Evolutionary conservation across 2,888 invertebrate species (phyloP).

Genomic region (Sthenelais limicola): DNA sequence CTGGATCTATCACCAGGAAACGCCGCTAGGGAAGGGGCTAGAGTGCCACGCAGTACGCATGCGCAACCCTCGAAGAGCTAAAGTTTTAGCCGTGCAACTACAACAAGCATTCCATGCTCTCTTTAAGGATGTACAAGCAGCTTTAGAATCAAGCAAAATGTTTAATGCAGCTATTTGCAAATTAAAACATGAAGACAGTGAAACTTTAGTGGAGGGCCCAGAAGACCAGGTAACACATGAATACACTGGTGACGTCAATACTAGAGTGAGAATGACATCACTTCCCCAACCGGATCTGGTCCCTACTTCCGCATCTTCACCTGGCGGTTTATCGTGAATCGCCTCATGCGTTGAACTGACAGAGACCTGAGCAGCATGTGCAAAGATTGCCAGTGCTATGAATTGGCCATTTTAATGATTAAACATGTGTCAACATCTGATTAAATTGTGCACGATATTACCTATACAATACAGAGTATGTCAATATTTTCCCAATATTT

Average conservation of each 20-base stretch:
- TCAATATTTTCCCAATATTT: too few species aligned
- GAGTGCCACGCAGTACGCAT: constrained; percentile 35
- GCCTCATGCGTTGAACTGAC: too few species aligned
- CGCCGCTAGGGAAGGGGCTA: constrained; percentile 2
- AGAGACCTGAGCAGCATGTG: too few species aligned
- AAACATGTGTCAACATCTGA: too few species aligned
- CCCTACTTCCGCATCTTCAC: too few species aligned
- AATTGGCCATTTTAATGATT: too few species aligned
- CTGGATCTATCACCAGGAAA: constrained; percentile 41
- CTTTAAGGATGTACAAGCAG: constrained; percentile 35
- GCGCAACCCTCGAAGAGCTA: constrained; percentile 1
- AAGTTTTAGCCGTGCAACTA: constrained; percentile 13
- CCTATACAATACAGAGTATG: too few species aligned
- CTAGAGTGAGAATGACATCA: constrained; percentile 9
- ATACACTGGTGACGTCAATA: constrained; percentile 5
- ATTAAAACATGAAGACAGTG: background rate
- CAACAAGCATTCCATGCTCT: constrained; percentile 27
- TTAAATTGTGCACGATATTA: too few species aligned
- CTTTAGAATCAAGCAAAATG: constrained; percentile 28
- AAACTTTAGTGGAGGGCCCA: background rate
- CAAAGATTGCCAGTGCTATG: too few species aligned
- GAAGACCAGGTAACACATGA: background rate
- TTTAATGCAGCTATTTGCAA: constrained; percentile 8
- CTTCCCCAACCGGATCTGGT: constrained; percentile 30
- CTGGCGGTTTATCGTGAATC: too few species aligned